A percentile compares a stretch with the other conserved stretches of the same genome.
These are phyloP conservation scores for Colaptes auratus DNA, from an alignment of 2,113 vertebrate genomes.

Conservation along the genomic window DNA sequence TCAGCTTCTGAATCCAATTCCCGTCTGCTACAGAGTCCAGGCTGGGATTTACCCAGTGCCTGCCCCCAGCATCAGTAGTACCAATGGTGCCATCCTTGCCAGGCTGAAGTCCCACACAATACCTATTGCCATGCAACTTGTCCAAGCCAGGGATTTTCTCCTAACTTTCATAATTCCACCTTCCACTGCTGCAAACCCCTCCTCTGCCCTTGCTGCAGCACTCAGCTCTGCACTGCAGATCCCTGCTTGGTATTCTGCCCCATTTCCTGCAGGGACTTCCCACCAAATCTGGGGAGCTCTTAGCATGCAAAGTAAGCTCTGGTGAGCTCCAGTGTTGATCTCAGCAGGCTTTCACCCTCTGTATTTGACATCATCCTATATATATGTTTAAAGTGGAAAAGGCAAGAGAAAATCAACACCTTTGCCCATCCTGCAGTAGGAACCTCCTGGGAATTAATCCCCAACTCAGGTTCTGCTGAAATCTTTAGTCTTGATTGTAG, in stretches of 20 bases:
- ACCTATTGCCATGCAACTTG: too few species aligned
- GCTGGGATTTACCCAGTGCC: too few species aligned
- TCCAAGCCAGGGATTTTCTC: not conserved
- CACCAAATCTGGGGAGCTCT: not conserved
- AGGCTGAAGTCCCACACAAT: not conserved
- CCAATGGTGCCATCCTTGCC: too few species aligned
- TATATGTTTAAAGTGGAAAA: not conserved
- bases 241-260: not conserved
- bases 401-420: too few species aligned
- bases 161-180: not conserved
- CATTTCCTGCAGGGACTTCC: not conserved
- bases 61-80: too few species aligned
- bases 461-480: not conserved
- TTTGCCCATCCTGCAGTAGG: not conserved
- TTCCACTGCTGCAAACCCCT: not conserved
- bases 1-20: too few species aligned
- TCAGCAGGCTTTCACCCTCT: not conserved
- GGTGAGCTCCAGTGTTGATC: not conserved
- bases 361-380: not conserved
- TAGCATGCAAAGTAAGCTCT: not conserved
- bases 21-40: too few species aligned
- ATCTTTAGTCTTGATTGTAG: too few species aligned
- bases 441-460: not conserved
- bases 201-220: not conserved
- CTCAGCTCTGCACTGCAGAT: not conserved